Evolutionary conservation across 2,113 vertebrate species (phyloP).

Genomic region (Ptilorrhoa leucosticta): DNA sequence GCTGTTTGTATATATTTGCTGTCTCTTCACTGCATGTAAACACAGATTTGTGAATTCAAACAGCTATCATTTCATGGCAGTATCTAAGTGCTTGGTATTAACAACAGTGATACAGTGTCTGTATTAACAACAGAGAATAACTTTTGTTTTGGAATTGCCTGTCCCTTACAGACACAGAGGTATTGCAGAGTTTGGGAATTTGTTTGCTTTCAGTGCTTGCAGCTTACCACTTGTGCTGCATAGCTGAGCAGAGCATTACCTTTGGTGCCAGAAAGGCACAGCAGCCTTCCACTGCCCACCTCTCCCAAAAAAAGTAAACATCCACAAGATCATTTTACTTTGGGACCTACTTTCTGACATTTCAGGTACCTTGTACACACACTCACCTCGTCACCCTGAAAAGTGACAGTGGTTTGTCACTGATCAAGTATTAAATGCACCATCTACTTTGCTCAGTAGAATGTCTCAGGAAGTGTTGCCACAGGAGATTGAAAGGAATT

Average conservation of each 20-base stretch:
- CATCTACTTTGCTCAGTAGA: neutral
- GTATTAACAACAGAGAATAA: neutral
- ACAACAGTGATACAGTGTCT: no score
- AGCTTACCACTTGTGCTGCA: neutral
- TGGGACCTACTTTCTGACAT: neutral
- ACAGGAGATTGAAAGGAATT: constrained; percentile 46
- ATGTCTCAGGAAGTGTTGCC: neutral
- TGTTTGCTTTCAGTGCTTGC: neutral
- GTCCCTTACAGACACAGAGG: neutral
- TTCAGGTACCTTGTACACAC: neutral
- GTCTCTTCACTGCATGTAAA: neutral
- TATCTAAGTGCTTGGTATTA: neutral
- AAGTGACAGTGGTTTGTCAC: neutral
- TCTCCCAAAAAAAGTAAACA: neutral
- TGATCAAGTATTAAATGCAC: neutral
- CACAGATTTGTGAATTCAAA: neutral
- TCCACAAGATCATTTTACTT: neutral
- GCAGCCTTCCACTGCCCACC: neutral
- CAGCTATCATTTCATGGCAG: neutral
- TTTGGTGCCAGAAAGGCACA: neutral
- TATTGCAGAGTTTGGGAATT: neutral
- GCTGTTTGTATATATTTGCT: neutral
- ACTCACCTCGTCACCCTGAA: neutral
- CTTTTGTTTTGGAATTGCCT: neutral
- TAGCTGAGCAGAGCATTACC: neutral